Evolutionary conservation across 2,113 vertebrate species (phyloP), one percentile per base, ranked within the genome.

Genomic region (Cololabis saira): DNA sequence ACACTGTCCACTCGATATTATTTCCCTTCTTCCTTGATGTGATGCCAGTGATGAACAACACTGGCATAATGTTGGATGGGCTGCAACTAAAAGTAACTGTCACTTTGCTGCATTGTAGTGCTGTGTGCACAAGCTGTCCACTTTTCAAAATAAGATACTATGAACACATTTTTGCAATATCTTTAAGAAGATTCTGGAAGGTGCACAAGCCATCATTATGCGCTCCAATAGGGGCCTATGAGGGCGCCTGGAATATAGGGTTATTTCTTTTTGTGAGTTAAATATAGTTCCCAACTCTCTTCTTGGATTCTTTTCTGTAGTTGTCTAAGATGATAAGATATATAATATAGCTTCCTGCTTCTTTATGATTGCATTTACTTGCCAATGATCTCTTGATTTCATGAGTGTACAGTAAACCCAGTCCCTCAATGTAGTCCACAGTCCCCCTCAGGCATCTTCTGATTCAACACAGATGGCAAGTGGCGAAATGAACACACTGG

Each of bases 401-500:
- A 55, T 62, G 18, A 49, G 22, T 12, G 0, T 45, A 17, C 16
- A 17, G 12, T 53, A 67, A 45, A 62, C 67, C 62, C 21, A 54
- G 16, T 71, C 63, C 48, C 56, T 62, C 70, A 83, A 84, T 87
- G 69, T 85, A 76, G 78, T 81, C 60, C 86, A 86, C 21, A 59
- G 44, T 67, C 41, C 64, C 57, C 77, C 88, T 88, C 41, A 85
- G 82, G 81, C 76, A 69, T 83, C 47, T 74, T 81, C 49, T 62
- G 60, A 71, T 74, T 68, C 79, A 83, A 67, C 61, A 42, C 89
- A 90, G 83, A 91, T 89, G 90, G 90, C 76, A 76, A 85, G 78
- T 79, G 67, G 74, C 63, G 80, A 84, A 77, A 80, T 71, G 65
- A 87, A 59, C 64, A 80, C 81, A 86, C 71, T 86, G 87, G 80